Evolutionary conservation across 2,888 invertebrate genomes (phyloP), one percentile per base, ranked within the genome.

Genomic region (Netelia inedita): DNA sequence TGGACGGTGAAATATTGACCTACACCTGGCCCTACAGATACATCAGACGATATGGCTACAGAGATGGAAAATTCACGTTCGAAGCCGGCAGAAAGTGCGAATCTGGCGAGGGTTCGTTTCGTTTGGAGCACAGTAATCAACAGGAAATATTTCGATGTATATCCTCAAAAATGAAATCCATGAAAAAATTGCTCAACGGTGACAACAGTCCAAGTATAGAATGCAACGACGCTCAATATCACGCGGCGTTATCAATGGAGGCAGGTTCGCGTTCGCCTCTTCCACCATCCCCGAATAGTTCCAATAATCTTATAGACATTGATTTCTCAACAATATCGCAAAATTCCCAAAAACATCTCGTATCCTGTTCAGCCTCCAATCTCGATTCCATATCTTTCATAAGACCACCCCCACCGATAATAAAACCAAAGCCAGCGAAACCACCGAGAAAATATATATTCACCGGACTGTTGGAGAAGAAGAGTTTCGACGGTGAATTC

Each of bases 71-170:
- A 93, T 98, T 98, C 91, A 97, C 97, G 50, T 98, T 98, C 93
- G 98, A 98, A 94, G 98, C 98, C 21, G 98, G 98, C 0, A 95
- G 98, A 82, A 98, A 97, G 93, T 98, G 98, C 94, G 96, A 96
- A 88, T 97, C 97, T 0, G 98, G 98, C 0, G 98, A 98, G 94
- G 98, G 98, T 0, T 96, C 96, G 3, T 98, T 98, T 90, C 96
- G 96, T 80, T 94, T 98, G 83, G 97, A 97, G 91, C 97, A 98
- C 92, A 95, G 96, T 59, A 97, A 97, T 92, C 97, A 97, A 86
- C 96, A 97, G 88, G 97, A 97, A 92, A 97, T 98, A 87, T 98
- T 96, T 87, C 96, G 97, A 86, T 97, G 97, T 91, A 95, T 98
- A 88, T 96, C 97, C 10, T 95, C 96, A 5, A 97, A 97, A 94